Evolutionary conservation across 1,140 invertebrate genomes (phyloP), one percentile per base, ranked within the genome.

Genomic region (Drosophila carrolli): DNA sequence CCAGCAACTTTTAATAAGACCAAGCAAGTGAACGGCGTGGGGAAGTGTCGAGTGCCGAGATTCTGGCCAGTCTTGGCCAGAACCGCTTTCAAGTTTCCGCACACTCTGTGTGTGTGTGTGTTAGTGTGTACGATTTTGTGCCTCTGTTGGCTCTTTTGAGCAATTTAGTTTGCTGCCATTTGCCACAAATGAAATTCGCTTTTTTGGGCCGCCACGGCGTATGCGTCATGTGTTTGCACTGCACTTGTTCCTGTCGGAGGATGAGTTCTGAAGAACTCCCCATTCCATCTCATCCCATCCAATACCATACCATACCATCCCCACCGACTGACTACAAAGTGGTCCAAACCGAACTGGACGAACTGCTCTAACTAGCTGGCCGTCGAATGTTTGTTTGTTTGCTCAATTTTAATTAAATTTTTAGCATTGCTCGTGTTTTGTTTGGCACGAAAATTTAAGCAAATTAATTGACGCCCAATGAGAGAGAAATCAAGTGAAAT

Each of bases 161-260:
- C 65, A 82, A 86, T 86, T 86, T 75, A 77, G 82, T 86, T 66
- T 70, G 43, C 67, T 71, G 68, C 65, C 75, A 82, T 80, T 81
- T 77, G 77, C 72, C 81, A 58, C 65, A 83, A 86, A 83, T 83
- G 78, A 80, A 83, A 88, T 73, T 89, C 73, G 61, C 60, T 81
- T 78, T 78, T 56, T 66, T 67, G 66, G 67, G 65, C 54, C 62
- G 55, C 58, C 55, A 62, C 51, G 63, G 63, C 62, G 61, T 59
- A 78, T 83, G 63, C 78, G 63, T 84, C 62, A 78, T 84, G 59
- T 82, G 80, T 82, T 82, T 82, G 81, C 80, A 78, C 56, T 79
- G 80, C 80, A 83, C 80, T 82, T 56, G 75, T 78, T 51, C 41
- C 32, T 47, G 16, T 11, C 32, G 41, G 29, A 38, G 61, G 47